Percentiles rank a stretch among this genome's conserved stretches.
phyloP scores from a whole-genome alignment of 2,113 vertebrate species.

The Alethe diademata region DNA sequence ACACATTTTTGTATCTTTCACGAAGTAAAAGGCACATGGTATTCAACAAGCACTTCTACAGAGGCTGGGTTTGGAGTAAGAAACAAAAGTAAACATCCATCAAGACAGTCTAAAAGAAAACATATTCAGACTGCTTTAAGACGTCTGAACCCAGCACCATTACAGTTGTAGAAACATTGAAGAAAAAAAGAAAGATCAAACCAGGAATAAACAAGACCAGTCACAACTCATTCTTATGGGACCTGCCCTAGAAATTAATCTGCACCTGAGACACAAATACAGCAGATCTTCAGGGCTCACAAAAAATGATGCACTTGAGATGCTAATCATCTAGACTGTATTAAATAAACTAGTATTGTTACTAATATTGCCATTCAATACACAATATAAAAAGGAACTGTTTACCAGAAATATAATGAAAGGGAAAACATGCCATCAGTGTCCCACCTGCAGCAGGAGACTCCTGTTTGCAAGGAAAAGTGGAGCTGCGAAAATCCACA shows the following conservation, averaged over 20 bases:
- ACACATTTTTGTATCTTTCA: background rate
- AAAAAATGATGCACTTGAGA: background rate
- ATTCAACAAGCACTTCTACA: slow-evolving; percentile 30
- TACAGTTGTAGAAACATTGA: background rate
- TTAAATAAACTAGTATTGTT: background rate
- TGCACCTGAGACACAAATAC: background rate
- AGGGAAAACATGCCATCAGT: background rate
- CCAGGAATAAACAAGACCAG: background rate
- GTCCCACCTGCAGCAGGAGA: background rate
- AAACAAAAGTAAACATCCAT: background rate
- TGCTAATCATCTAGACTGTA: background rate
- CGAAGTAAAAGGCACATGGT: slow-evolving; percentile 7
- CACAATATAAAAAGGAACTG: background rate
- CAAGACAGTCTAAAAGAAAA: background rate
- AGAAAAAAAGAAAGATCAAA: background rate
- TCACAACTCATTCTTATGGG: background rate
- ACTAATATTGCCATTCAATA: background rate
- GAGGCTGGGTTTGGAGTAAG: background rate
- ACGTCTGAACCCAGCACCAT: background rate
- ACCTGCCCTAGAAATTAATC: background rate
- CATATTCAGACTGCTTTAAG: background rate
- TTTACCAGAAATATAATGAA: background rate
- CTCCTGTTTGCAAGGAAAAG: background rate
- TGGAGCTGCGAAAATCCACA: background rate
- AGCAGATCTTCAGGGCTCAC: background rate